phyloP scores from a whole-genome alignment of 2,113 vertebrate species.

The Columba janthina region DNA sequence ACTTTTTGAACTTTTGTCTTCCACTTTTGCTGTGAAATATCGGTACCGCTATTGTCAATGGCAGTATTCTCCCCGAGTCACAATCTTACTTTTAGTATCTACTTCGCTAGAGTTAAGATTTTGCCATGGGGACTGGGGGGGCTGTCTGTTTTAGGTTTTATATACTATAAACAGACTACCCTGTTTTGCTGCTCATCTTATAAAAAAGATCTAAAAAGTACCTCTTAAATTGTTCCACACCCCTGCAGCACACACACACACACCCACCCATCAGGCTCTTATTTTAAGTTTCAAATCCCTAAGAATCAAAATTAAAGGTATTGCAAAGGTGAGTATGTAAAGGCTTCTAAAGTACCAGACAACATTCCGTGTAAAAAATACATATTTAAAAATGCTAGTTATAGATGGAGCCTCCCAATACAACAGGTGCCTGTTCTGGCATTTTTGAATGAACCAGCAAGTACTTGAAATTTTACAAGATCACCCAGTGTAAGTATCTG shows the following conservation, averaged over 20 bases:
- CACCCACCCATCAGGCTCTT: not conserved
- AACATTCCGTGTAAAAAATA: not conserved
- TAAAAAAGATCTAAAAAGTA: not conserved
- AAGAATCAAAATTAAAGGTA: not conserved
- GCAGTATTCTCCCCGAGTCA: not conserved
- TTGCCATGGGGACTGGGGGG: not conserved
- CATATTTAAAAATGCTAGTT: not conserved
- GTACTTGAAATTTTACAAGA: not conserved
- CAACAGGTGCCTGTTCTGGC: not conserved
- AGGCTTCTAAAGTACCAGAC: not conserved
- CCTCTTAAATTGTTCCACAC: accelerated
- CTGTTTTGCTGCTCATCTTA: not conserved
- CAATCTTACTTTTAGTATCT: not conserved
- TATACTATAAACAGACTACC: not conserved
- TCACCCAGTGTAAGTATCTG: not conserved
- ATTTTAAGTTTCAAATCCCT: not conserved
- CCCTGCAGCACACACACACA: too few relatives aligned
- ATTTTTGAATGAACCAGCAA: not conserved
- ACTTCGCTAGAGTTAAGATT: not conserved
- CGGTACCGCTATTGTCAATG: not conserved
- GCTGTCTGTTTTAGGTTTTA: not conserved
- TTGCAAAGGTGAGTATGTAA: not conserved
- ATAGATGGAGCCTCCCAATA: not conserved
- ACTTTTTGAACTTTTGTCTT: not conserved
- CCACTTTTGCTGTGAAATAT: not conserved